Evolutionary conservation across 2,797 vertebrate species (phyloP).

Genomic region (Hephaestus fuliginosus): DNA sequence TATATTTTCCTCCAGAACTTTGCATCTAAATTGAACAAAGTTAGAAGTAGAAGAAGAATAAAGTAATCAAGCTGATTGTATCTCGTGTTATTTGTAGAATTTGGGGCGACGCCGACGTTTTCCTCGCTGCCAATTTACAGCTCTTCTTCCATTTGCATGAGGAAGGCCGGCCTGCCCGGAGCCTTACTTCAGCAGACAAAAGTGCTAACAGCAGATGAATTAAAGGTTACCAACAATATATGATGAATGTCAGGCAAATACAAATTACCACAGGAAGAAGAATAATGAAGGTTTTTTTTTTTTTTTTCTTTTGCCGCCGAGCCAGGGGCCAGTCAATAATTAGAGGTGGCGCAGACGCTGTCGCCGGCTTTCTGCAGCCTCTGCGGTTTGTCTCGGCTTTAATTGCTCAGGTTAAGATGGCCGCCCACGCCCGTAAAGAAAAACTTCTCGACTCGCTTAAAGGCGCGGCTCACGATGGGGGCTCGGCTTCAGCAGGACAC

Average conservation of each 20-base stretch:
- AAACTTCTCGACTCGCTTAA: conserved; percentile 46
- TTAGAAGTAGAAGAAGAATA: neutral
- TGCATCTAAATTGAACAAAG: neutral
- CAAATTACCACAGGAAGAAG: conserved; percentile 87
- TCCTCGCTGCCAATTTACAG: conserved; percentile 76
- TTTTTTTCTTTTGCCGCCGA: conserved; percentile 40
- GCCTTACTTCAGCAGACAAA: conserved; percentile 89
- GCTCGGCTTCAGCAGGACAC: conserved; percentile 50
- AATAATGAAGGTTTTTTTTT: conserved; percentile 80
- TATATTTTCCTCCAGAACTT: neutral
- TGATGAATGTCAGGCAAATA: conserved; percentile 89
- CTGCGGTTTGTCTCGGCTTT: conserved; percentile 72
- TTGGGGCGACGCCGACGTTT: conserved; percentile 5
- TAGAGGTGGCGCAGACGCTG: conserved; percentile 80
- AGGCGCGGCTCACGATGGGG: conserved; percentile 39
- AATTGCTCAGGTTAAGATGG: conserved; percentile 86
- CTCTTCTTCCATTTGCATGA: conserved; percentile 25
- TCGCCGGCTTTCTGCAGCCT: conserved; percentile 69
- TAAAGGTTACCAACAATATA: conserved; percentile 91
- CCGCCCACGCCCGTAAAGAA: conserved; percentile 36
- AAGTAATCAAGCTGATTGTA: conserved; percentile 7
- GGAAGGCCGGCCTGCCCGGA: conserved; percentile 27
- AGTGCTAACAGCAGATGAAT: conserved; percentile 94
- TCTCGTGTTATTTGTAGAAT: conserved; percentile 43
- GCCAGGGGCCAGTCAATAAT: conserved; percentile 86